A percentile compares a stretch with the other conserved stretches of the same genome.
Evolutionary conservation across 2,113 vertebrate genomes (phyloP).

Genomic region (Choloepus hoffmanni): DNA sequence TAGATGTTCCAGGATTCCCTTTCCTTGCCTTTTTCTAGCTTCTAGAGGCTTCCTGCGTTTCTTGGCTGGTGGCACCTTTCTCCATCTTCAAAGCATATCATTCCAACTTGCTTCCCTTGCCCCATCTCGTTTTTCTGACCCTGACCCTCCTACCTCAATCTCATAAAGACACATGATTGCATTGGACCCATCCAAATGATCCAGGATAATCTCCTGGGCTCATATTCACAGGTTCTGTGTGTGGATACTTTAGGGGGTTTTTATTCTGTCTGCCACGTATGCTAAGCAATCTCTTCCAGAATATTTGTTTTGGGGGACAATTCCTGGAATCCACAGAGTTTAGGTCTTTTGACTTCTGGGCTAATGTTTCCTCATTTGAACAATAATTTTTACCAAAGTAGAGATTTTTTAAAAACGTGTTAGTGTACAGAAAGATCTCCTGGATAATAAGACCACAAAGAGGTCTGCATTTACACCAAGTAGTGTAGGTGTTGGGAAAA

Average conservation of each 20-base stretch:
- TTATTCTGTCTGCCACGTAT: neutral
- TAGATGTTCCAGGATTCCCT: neutral
- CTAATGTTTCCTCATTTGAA: constrained; percentile 17
- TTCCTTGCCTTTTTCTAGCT: neutral
- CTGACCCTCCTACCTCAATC: neutral
- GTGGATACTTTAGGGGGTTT: neutral
- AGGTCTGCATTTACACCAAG: neutral
- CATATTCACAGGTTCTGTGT: neutral
- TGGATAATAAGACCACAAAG: constrained; percentile 6
- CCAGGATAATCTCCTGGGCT: neutral
- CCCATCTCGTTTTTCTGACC: neutral
- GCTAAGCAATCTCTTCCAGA: neutral
- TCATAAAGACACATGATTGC: neutral
- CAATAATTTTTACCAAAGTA: neutral
- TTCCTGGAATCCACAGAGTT: neutral
- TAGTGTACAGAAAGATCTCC: constrained; percentile 45
- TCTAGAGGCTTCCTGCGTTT: neutral
- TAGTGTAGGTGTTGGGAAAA: neutral
- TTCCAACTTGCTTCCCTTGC: neutral
- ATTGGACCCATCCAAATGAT: neutral
- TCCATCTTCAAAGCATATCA: neutral
- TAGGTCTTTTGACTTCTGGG: neutral
- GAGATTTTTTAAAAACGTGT: neutral
- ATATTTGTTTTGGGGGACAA: neutral
- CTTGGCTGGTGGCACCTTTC: neutral